Percentiles rank a stretch among this genome's conserved stretches.
phyloP scores from a whole-genome alignment of 2,888 invertebrate species.

The Cryptops parisi region DNA sequence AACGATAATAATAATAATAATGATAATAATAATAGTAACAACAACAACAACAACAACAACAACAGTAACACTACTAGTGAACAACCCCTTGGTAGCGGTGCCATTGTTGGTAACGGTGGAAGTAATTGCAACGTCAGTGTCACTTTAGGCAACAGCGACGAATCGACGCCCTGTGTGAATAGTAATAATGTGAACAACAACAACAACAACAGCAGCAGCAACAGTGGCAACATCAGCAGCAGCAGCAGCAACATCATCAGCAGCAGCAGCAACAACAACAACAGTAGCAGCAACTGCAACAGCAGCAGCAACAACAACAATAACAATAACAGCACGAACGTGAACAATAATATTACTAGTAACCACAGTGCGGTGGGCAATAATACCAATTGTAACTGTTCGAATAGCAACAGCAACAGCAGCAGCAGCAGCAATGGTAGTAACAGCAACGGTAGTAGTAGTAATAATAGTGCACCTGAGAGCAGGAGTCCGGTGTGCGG shows the following conservation, averaged over 20 bases:
- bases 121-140: too few species aligned
- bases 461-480: background rate
- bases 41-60: conserved; percentile 15
- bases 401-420: conserved; percentile 20
- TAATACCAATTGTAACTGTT: conserved; percentile 2
- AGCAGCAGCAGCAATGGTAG: conserved; percentile 30
- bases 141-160: too few species aligned
- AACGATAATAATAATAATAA: background rate
- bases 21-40: background rate
- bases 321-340: conserved; percentile 12
- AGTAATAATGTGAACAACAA: background rate
- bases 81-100: conserved; percentile 34
- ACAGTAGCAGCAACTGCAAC: background rate
- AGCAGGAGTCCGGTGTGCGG: background rate
- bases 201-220: background rate
- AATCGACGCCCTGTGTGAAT: too few species aligned
- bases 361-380: background rate
- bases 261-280: background rate
- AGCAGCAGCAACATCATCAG: background rate
- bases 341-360: background rate
- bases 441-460: conserved; percentile 32
- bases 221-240: background rate
- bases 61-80: too few species aligned
- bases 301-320: background rate
- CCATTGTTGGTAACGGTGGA: too few species aligned